phyloP scores from a whole-genome alignment of 2,888 invertebrate species.

The Lucinisca nassula region DNA sequence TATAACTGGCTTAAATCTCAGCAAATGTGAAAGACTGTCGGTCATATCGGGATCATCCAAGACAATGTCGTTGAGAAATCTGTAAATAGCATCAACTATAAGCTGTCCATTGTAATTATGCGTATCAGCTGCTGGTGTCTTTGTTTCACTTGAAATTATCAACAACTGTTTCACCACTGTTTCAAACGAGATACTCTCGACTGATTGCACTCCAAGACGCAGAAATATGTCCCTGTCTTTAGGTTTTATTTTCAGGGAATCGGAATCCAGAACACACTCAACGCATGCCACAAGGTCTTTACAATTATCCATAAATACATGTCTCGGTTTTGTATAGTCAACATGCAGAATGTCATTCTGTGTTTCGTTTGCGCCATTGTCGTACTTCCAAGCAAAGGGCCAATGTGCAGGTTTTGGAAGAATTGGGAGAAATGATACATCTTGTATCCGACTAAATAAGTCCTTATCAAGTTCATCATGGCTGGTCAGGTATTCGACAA shows the following conservation, averaged over 20 bases:
- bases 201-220: not conserved
- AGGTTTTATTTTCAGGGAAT: too few relatives aligned
- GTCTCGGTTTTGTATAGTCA: not conserved
- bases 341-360: not conserved
- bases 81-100: not conserved
- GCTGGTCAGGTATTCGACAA: not conserved
- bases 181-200: not conserved
- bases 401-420: constrained; percentile 66
- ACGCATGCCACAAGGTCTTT: not conserved
- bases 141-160: not conserved
- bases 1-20: not conserved
- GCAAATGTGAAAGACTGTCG: not conserved
- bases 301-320: not conserved
- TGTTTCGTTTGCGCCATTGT: not conserved
- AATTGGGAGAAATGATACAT: constrained; percentile 55
- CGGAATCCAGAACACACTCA: not conserved
- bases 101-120: not conserved
- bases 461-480: not conserved
- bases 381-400: constrained; percentile 34
- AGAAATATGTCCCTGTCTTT: not conserved
- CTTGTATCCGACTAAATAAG: not conserved
- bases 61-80: not conserved
- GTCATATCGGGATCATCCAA: not conserved
- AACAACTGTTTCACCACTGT: not conserved
- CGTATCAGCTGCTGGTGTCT: not conserved